Evolutionary conservation across 2,797 vertebrate species (phyloP).

Genomic region (Dicrostonyx torquatus): DNA sequence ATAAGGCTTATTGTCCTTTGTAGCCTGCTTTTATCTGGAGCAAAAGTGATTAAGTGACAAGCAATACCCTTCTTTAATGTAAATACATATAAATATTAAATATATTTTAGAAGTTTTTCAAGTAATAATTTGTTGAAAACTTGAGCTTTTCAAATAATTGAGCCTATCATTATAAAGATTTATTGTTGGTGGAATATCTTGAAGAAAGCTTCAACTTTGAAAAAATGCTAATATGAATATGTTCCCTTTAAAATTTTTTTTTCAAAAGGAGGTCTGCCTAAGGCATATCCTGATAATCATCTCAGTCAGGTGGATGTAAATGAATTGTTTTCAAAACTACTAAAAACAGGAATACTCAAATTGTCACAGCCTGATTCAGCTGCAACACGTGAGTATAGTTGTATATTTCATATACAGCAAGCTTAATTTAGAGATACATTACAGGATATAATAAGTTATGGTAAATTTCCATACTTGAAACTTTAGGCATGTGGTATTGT

Average conservation of each 20-base stretch:
- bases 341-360: slow-evolving; percentile 95
- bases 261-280: slow-evolving; percentile 86
- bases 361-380: slow-evolving; percentile 89
- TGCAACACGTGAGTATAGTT: slow-evolving; percentile 86
- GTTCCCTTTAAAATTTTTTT: slow-evolving; percentile 58
- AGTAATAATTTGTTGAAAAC: slow-evolving; percentile 36
- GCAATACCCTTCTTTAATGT: background rate
- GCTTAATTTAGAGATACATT: slow-evolving; percentile 20
- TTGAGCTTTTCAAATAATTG: slow-evolving; percentile 46
- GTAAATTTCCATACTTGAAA: background rate
- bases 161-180: background rate
- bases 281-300: slow-evolving; percentile 93
- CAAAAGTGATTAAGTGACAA: background rate
- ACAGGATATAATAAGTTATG: background rate
- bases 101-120: background rate
- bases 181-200: slow-evolving; percentile 50
- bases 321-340: slow-evolving; percentile 94
- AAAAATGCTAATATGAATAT: slow-evolving; percentile 49
- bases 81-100: background rate
- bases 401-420: slow-evolving; percentile 44
- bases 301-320: slow-evolving; percentile 98
- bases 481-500: background rate
- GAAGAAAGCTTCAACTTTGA: slow-evolving; percentile 43
- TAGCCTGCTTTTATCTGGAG: background rate
- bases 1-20: background rate